These are phyloP conservation scores for Ahaetulla prasina DNA, from an alignment of 2,113 vertebrate species.

Conservation along the genomic window DNA sequence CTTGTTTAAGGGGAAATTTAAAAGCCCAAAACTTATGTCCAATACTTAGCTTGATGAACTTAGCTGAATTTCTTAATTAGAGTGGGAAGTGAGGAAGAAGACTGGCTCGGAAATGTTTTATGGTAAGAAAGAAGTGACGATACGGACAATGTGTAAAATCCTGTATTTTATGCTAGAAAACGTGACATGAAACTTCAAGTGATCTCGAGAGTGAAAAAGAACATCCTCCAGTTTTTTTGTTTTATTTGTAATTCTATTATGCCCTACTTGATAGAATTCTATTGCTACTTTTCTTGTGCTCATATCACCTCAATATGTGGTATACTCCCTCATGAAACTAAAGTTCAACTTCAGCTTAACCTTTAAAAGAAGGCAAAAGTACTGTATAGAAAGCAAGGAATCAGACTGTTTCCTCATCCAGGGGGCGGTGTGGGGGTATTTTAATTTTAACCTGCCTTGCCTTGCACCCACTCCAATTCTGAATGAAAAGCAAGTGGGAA, in stretches of 20 bases:
- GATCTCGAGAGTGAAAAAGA: background rate
- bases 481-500: constrained; percentile 37
- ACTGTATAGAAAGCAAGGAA: constrained; percentile 39
- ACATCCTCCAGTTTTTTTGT: background rate
- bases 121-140: background rate
- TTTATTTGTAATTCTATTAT: background rate
- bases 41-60: background rate
- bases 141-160: background rate
- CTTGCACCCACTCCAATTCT: background rate
- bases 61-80: background rate
- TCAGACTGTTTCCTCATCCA: constrained; percentile 9
- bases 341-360: constrained; percentile 6
- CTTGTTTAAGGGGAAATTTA: background rate
- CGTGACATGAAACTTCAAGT: background rate
- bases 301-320: background rate
- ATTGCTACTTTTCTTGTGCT: background rate
- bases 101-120: background rate
- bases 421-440: constrained; percentile 1
- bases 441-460: background rate
- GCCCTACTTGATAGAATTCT: background rate
- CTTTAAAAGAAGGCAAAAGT: background rate
- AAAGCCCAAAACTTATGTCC: background rate
- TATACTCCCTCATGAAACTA: background rate
- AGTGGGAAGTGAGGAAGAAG: background rate
- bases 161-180: background rate